Evolutionary conservation across 2,113 vertebrate species (phyloP), one percentile per base, ranked within the genome.

Genomic region (Colistium nudipinnis): DNA sequence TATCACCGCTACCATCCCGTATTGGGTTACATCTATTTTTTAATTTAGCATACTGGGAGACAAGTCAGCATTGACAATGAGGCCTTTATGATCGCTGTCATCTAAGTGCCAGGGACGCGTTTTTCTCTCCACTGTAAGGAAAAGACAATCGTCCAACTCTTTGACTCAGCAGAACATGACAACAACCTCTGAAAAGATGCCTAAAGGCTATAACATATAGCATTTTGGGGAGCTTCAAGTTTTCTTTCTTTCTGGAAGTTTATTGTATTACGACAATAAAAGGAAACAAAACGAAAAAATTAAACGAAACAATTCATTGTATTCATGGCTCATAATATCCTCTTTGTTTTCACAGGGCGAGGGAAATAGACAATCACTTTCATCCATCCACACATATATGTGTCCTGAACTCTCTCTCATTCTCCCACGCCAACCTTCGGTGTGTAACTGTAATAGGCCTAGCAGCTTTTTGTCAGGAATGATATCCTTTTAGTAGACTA

Each of bases 21-120:
- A 70, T 89, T 89, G 47, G 75, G 87, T 93, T 93, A 89, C 90
- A 85, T 86, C 70, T 83, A 88, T 91, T 92, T 91, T 92, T 91
- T 91, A 89, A 92, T 91, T 91, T 89, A 90, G 84, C 88, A 84
- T 87, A 80, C 76, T 83, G 80, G 85, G 78, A 93, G 90, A 91
- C 78, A 82, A 85, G 86, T 86, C 85, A 76, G 71, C 82, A 61
- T 76, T 90, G 71, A 91, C 90, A 91, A 92, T 87, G 73, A 88
- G 63, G 74, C 84, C 85, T 91, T 90, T 91, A 89, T 93, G 73
- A 86, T 80, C 41, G 20, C 54, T 83, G 84, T 88, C 84, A 78
- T 54, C 69, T 57, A 68, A 1, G 74, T 80, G 76, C 78, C 80
- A 86, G 52, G 78, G 55, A 88, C 7, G 47, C 75, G 70, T 57